These are phyloP conservation scores for Mnemiopsis leidyi DNA, from an alignment of 37 sponge, comb jelly and placozoan species.

Conservation along the genomic window DNA sequence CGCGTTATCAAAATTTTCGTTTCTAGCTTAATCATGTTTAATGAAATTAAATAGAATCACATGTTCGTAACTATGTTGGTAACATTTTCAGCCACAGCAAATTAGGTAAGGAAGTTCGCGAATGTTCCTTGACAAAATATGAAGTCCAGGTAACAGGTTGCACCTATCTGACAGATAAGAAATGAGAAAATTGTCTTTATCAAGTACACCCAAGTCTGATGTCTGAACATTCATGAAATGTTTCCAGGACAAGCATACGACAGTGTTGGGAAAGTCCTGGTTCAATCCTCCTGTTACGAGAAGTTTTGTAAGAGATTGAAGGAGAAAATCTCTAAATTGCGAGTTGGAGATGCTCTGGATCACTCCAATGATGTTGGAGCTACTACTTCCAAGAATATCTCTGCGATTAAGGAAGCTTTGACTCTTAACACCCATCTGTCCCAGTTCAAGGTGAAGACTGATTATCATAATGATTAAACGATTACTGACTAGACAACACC, in stretches of 20 bases:
- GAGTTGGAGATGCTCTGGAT: slow-evolving; percentile 2
- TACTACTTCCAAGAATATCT: neutral
- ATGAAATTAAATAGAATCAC: neutral
- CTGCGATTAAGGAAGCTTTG: neutral
- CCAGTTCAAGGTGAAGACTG: neutral
- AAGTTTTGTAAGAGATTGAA: neutral
- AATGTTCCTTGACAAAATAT: too few species aligned
- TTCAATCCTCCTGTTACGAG: neutral
- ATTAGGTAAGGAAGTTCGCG: neutral
- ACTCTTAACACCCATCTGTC: neutral
- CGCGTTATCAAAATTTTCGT: too few species aligned
- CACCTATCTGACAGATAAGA: too few species aligned
- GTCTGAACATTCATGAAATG: too few species aligned
- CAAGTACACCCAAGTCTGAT: too few species aligned
- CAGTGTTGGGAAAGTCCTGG: slow-evolving; percentile 5
- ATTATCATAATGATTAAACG: too few species aligned
- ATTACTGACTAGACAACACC: too few species aligned
- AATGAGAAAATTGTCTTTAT: too few species aligned
- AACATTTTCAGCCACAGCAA: too few species aligned
- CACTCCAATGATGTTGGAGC: neutral
- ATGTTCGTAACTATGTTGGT: too few species aligned
- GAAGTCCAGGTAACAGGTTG: too few species aligned
- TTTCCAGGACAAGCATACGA: neutral
- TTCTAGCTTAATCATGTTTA: too few species aligned
- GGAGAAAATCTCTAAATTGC: neutral